These are phyloP conservation scores for Esox lucius DNA, from an alignment of 2,797 vertebrate species.

Conservation along the genomic window DNA sequence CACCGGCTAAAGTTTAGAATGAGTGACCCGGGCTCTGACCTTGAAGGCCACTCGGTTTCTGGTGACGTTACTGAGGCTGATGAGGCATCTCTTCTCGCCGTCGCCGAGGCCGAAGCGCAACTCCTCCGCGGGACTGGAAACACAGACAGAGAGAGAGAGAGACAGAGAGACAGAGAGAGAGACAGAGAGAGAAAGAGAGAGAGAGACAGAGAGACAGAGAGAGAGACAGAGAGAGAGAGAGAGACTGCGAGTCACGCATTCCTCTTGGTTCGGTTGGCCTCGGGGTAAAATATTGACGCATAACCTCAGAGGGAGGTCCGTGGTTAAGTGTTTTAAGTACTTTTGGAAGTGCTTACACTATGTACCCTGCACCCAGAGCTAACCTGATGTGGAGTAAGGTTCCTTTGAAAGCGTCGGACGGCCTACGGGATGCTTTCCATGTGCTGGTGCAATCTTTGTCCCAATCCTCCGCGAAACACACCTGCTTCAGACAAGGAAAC, in stretches of 20 bases:
- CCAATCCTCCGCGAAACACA: constrained; percentile 71
- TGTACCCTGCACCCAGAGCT: background rate
- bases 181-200: no score
- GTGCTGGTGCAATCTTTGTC: constrained; percentile 76
- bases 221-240: no score
- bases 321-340: background rate
- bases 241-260: background rate
- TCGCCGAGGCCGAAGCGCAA: constrained; percentile 83
- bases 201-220: background rate
- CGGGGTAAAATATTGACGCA: background rate
- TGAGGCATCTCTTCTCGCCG: constrained; percentile 82
- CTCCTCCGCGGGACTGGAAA: constrained; percentile 80
- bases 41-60: constrained; percentile 86
- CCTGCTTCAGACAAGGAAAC: constrained; percentile 53
- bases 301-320: background rate
- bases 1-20: background rate
- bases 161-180: background rate
- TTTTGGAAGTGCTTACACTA: background rate
- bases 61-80: constrained; percentile 83
- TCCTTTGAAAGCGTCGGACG: constrained; percentile 81
- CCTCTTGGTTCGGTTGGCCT: background rate
- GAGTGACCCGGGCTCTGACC: constrained; percentile 61
- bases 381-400: constrained; percentile 85
- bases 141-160: no score
- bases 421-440: constrained; percentile 75